A percentile compares a stretch with the other conserved stretches of the same genome.
Conservation (phyloP, 2,888 invertebrate genomes). For the Ischnura elegans region DNA sequence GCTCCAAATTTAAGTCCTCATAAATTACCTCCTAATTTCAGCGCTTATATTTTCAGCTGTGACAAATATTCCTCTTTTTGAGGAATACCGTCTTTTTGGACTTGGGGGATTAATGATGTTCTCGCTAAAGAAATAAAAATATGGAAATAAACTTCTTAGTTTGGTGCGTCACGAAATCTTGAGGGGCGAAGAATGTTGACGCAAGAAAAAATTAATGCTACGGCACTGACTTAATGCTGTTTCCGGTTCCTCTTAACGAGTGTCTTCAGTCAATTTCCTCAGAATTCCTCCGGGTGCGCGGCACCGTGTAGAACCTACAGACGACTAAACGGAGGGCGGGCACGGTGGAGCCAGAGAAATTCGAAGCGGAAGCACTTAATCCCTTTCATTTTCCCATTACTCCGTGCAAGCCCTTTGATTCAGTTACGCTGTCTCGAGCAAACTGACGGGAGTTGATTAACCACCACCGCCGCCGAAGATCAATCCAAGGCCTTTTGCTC, state of each 20-base stretch:
- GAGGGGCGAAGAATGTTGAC: not conserved
- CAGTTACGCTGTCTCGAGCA: not conserved
- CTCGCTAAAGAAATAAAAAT: too few relatives aligned
- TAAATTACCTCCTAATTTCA: too few relatives aligned
- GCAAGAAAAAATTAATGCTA: not conserved
- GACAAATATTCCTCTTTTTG: too few relatives aligned
- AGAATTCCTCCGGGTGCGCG: not conserved
- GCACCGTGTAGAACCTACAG: not conserved
- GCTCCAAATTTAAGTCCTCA: too few relatives aligned
- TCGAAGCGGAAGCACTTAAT: constrained; percentile 3
- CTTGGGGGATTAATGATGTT: too few relatives aligned
- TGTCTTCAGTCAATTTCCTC: not conserved
- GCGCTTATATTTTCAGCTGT: too few relatives aligned
- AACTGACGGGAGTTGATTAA: constrained; percentile 34
- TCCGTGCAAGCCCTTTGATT: constrained; percentile 4
- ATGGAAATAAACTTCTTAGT: too few relatives aligned
- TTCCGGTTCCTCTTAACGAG: not conserved
- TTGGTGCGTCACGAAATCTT: too few relatives aligned
- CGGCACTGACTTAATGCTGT: not conserved
- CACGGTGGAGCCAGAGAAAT: not conserved
- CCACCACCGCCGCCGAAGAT: constrained; percentile 12
- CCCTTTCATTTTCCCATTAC: constrained; percentile 27
- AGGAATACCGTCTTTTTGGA: too few relatives aligned
- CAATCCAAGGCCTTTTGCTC: not conserved
- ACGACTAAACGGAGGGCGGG: not conserved